Conservation (phyloP, 2,797 vertebrate genomes). For the Thaleichthys pacificus region DNA sequence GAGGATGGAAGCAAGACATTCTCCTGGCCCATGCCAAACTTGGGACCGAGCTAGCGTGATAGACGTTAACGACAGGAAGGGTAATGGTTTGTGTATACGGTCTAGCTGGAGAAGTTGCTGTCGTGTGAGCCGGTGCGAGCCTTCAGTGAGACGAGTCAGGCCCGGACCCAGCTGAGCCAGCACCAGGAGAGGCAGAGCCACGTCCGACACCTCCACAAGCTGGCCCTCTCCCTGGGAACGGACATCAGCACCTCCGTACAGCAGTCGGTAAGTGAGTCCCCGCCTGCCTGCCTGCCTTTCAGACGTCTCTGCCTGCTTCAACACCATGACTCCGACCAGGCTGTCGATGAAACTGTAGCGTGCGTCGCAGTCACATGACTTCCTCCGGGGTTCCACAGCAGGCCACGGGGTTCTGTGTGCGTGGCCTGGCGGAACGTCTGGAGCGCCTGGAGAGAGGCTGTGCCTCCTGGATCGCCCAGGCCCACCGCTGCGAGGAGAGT, state of each 20-base stretch:
- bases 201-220: constrained; percentile 73
- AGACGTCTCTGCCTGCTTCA: not conserved
- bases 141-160: constrained; percentile 45
- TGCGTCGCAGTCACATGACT: not conserved
- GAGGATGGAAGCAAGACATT: not conserved
- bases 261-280: constrained; percentile 70
- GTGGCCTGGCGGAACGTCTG: constrained; percentile 76
- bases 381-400: constrained; percentile 59
- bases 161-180: constrained; percentile 60
- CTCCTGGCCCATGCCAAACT: not conserved
- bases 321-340: not conserved
- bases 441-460: constrained; percentile 65
- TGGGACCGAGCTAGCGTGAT: not conserved
- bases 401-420: constrained; percentile 70
- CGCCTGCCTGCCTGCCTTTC: not conserved
- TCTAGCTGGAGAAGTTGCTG: constrained; percentile 72
- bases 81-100: not conserved
- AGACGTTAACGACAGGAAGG: not conserved
- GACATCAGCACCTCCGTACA: constrained; percentile 74
- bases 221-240: constrained; percentile 71
- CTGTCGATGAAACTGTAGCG: too few species aligned
- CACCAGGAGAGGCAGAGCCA: constrained; percentile 70
- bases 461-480: constrained; percentile 62
- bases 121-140: constrained; percentile 53
- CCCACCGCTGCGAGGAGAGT: constrained; percentile 59